Base-by-base conservation (phyloP, 2,113 vertebrate species). In the Lagopus leucura region DNA sequence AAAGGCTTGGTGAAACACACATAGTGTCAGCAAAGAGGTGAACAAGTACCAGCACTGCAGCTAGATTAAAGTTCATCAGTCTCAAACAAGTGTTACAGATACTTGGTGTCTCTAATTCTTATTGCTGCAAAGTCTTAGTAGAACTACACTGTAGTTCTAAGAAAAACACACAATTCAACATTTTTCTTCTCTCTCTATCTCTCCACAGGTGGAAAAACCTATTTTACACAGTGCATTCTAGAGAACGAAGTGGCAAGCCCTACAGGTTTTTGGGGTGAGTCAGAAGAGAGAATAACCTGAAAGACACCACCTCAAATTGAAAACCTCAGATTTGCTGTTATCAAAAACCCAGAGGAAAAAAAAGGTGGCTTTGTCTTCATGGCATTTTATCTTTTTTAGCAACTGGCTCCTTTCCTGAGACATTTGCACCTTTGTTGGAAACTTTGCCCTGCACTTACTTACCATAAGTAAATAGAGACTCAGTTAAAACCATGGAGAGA, bases 381-480 rank as follows among this genome's bases (percentile, higher is more conserved):
- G 28, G 28, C 34, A 50, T 28, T 52, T 28, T 4, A 12, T 13
- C 43, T 47, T 19, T 22, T 43, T 22, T 25, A 22, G 47, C 8
- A 36, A 50, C 20, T 19, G 34, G 15, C 28, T 52, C 21, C 47
- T 65, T 8, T 36, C 36, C 34, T 77, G 27, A 20, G 47, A 77
- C 25, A 63, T 47, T 27, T 28, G 17, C n/a, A 70, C 12, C 47
- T 70, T 70, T 70, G 17, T 70, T 36, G 34, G 25, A 28, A 27
- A 28, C 17, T 70, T 10, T 50, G 27, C 22, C 38, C 36, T 71
- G 27, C 11, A 25, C n/a, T 58, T 54, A 30, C 34, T 65, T 54
- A 14, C 27, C 13, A n/a, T 3, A 1, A 15, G 45, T 22, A n/a
- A 75, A 79, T 0, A 2, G 55, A 2, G 55, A 11, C 24, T 38